Base-by-base conservation (phyloP, 2,113 vertebrate genomes). In the Conger conger region DNA sequence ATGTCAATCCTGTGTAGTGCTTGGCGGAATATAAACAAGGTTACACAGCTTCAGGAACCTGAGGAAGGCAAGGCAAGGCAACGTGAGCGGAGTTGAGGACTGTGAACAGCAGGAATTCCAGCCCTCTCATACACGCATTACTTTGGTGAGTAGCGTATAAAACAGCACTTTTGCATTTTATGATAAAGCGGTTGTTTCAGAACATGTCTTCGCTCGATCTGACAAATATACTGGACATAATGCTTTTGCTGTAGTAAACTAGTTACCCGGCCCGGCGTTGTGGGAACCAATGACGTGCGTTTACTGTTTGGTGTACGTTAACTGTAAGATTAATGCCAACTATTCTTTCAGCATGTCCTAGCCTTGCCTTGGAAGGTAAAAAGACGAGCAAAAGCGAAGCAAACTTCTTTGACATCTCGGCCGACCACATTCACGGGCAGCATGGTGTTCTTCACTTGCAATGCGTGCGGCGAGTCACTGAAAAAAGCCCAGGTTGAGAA, bases 401-500 rank as follows among this genome's bases (percentile, higher is more conserved):
- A 73, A 33, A 1, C 68, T 11, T 33, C 0, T 6, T 73, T 73
- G 68, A 27, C 68, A 73, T 11, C 0, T 33, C 33, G 13, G 27
- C n/a, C 1, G 57, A 8, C 27, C 57, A 57, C 13, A 40, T 18
- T 63, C 17, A 8, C 17, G 9, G 54, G 30, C 86, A 88, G 3
- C 38, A 99, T 99, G 98, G 98, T 99, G 0, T 97, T 99, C 87
- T 99, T 99, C 89, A 98, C 97, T 0, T 99, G 98, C 89, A 95
- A 91, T 20, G 95, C 94, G 0, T 99, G 98, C 86, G 98, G 98
- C 0, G 98, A 98, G 15, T 97, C 98, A 0, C 92, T 99, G 88
- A 99, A 99, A 93, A 99, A 99, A 86, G 93, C 91, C 0, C 97
- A 98, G 79, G 97, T 99, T 23, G 97, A 99, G 17, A 99, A 99